Base-by-base conservation (phyloP, 2,113 vertebrate species). In the Sinocyclocheilus rhinocerous region DNA sequence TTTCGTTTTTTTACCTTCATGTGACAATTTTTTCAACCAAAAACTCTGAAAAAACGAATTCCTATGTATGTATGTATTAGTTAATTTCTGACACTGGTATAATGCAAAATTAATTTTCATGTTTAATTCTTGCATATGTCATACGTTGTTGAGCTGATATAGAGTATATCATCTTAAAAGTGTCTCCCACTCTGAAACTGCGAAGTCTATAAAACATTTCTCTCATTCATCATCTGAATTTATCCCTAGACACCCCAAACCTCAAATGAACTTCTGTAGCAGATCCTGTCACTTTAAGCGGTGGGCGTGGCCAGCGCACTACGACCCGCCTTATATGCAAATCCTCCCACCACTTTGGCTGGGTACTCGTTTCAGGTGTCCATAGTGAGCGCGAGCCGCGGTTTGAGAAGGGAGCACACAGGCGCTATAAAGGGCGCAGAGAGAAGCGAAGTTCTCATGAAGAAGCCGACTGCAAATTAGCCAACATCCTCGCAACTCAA, bases 271-370 rank as follows among this genome's bases (percentile, higher is more conserved):
- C 7, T 4, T 29, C 59, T 33, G 90, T 77, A 85, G 36, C 18
- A 85, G 24, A 85, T 4, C 4, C 92, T 93, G 94, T 76, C 4
- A 45, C 94, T 95, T 95, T 95, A 95, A 95, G 61, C 4, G 2
- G 79, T 10, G 22, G 94, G 95, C 92, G 95, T 90, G 93, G 91
- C 90, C 89, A 86, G 15, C 0, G 70, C 90, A 92, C 88, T 92
- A 92, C 88, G 84, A 80, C 87, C 90, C 91, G 92, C 93, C 93
- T 76, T 59, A 84, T 91, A 93, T 94, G 93, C 90, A 92, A 93
- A 94, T 84, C 84, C 11, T 36, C 69, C 87, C 85, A 55, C 76
- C 63, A 67, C 75, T 87, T 88, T 82, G 77, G 73, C 52, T 13
- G 82, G 89, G 91, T 33, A 92, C 91, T 90, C 89, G 76, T 89